phyloP scores from a whole-genome alignment of 2,888 invertebrate genomes.

The Drosophila formosana region DNA sequence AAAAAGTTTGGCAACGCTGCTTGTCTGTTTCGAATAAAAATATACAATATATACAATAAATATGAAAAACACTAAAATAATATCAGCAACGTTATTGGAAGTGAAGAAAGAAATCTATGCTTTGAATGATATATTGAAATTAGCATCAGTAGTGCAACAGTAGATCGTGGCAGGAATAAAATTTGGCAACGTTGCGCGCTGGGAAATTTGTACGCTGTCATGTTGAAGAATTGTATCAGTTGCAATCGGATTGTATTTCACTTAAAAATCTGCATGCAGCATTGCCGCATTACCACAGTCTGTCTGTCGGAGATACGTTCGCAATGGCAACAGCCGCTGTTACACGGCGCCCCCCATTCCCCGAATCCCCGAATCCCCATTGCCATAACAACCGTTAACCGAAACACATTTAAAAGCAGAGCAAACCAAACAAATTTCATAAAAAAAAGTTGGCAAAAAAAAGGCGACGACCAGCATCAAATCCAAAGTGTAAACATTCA shows the following conservation, averaged over 20 bases:
- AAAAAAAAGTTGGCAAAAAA: slow-evolving; percentile 38
- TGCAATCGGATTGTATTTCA: slow-evolving; percentile 48
- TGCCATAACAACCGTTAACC: slow-evolving; percentile 78
- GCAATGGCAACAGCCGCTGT: slow-evolving; percentile 68
- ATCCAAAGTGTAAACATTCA: slow-evolving; percentile 82
- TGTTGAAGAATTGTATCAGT: slow-evolving; percentile 16
- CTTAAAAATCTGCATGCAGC: slow-evolving; percentile 49
- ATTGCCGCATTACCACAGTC: slow-evolving; percentile 9
- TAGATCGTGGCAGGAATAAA: background rate
- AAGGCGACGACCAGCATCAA: slow-evolving; percentile 69
- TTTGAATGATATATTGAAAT: too few relatives aligned
- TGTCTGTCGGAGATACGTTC: background rate
- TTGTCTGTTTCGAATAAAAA: too few relatives aligned
- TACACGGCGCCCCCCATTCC: slow-evolving; percentile 43
- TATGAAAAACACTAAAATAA: too few relatives aligned
- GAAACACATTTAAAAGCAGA: slow-evolving; percentile 75
- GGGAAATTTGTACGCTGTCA: slow-evolving; percentile 13
- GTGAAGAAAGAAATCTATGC: too few relatives aligned
- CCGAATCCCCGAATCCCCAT: slow-evolving; percentile 24
- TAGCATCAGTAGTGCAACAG: too few relatives aligned
- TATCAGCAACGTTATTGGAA: too few relatives aligned
- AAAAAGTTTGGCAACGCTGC: too few relatives aligned
- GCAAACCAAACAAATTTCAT: slow-evolving; percentile 67
- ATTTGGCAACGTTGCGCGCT: slow-evolving; percentile 15
- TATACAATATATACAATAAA: too few relatives aligned